A percentile compares a stretch with the other conserved stretches of the same genome.
Conservation (phyloP, 1,140 invertebrate species). For the Papilio polyxenes region DNA sequence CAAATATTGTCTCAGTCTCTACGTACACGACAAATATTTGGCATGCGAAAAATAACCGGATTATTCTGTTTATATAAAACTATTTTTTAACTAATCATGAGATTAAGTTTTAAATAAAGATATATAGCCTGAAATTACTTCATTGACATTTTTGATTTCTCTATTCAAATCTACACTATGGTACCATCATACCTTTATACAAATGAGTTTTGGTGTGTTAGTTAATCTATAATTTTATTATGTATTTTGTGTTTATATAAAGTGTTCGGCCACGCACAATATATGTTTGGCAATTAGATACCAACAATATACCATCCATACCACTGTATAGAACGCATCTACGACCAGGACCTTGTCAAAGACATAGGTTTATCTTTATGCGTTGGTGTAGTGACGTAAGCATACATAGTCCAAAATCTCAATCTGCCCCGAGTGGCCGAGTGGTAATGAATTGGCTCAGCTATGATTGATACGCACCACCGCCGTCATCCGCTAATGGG, state of each 20-base stretch:
- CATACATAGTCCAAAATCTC: conserved; percentile 38
- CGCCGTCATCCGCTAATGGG: conserved; percentile 72
- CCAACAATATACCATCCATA: too few species aligned
- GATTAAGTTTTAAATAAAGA: background rate
- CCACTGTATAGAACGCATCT: background rate
- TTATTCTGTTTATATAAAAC: background rate
- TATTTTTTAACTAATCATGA: background rate
- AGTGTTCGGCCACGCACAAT: background rate
- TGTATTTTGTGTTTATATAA: background rate
- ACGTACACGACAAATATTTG: conserved; percentile 1
- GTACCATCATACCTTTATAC: background rate
- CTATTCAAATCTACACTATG: background rate
- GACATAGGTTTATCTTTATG: background rate
- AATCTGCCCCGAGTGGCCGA: conserved; percentile 67
- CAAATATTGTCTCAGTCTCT: conserved; percentile 43
- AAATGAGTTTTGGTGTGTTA: background rate
- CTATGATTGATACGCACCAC: conserved; percentile 70
- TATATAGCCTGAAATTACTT: background rate
- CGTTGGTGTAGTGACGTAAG: conserved; percentile 16
- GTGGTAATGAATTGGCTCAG: conserved; percentile 73
- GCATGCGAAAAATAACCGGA: background rate
- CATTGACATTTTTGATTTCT: background rate
- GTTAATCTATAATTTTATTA: background rate
- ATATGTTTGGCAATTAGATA: too few species aligned
- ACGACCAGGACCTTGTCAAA: background rate